These are phyloP conservation scores for Ylistrum balloti DNA, from an alignment of 1,140 invertebrate species.

Conservation along the genomic window DNA sequence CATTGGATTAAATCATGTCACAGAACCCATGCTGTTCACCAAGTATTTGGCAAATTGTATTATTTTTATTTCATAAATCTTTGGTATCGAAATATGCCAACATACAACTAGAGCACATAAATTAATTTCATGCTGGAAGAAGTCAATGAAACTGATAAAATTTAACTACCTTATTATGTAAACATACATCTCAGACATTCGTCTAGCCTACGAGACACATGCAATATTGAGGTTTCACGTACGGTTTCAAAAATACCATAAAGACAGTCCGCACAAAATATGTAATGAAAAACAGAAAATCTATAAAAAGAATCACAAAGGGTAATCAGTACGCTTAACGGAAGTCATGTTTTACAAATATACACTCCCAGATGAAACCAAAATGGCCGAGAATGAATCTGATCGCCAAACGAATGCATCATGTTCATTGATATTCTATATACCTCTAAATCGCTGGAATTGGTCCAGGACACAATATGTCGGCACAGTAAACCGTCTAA, in stretches of 20 bases:
- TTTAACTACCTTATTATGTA: conserved; percentile 9
- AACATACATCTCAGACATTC: neutral
- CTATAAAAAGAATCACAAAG: neutral
- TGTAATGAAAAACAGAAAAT: neutral
- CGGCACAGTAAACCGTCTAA: neutral
- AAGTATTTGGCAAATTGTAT: too few relatives aligned
- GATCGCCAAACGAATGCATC: conserved; percentile 18
- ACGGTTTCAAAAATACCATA: neutral
- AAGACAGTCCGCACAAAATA: neutral
- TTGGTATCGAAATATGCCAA: too few relatives aligned
- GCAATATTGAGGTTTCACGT: neutral
- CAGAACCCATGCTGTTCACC: too few relatives aligned
- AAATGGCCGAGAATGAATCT: conserved; percentile 38
- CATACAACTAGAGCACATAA: too few relatives aligned
- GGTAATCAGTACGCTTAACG: neutral
- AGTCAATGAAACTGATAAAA: neutral
- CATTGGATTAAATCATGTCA: too few relatives aligned
- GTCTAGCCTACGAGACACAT: neutral
- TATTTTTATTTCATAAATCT: too few relatives aligned
- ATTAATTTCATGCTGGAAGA: too few relatives aligned
- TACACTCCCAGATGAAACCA: conserved; percentile 15
- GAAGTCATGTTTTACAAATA: conserved; percentile 21
- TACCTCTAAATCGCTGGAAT: conserved; percentile 28
- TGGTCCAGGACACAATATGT: neutral
- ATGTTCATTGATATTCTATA: neutral